Evolutionary conservation across 2,888 invertebrate species (phyloP), one percentile per base, ranked within the genome.

Genomic region (Dinocampus coccinellae): DNA sequence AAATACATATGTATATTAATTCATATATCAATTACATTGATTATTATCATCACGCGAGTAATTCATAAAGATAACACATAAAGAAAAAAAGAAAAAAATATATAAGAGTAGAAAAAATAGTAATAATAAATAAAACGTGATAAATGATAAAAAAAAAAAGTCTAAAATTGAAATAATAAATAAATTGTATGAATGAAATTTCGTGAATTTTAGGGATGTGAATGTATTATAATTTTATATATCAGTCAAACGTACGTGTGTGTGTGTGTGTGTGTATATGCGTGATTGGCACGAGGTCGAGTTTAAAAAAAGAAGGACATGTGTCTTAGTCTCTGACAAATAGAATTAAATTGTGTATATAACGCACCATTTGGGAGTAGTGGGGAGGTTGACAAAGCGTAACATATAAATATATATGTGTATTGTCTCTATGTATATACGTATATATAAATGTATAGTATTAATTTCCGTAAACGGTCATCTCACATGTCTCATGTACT

Each of bases 391-490:
- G 39, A 39, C 39, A n/a, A 13, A 39, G 13, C 39, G 39, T n/a
- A n/a, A n/a, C n/a, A n/a, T n/a, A n/a, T n/a, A n/a, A n/a, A n/a
- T n/a, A n/a, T n/a, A n/a, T n/a, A n/a, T 16, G 47, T n/a, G 16
- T 16, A n/a, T 4, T 11, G 16, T n/a, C 9, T 7, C 47, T 47
- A 16, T 47, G n/a, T 16, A 16, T 47, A n/a, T 4, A 16, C 9
- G 9, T 47, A 16, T 1, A 22, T 10, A 26, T 29, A 2, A 24
- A 57, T n/a, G 29, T 13, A 22, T 22, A 24, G 26, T 26, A 57
- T 57, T 57, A 57, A 26, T 57, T 57, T 24, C 26, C 26, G 57
- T 57, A 57, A 57, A 57, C 26, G 26, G 57, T 26, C 24, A n/a
- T 57, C 26, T 57, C 26, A 26, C 26, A 57, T 57, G 26, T 57